These are phyloP conservation scores for Panagrolaimus sp. DNA, from an alignment of 1,140 invertebrate species.

Conservation along the genomic window DNA sequence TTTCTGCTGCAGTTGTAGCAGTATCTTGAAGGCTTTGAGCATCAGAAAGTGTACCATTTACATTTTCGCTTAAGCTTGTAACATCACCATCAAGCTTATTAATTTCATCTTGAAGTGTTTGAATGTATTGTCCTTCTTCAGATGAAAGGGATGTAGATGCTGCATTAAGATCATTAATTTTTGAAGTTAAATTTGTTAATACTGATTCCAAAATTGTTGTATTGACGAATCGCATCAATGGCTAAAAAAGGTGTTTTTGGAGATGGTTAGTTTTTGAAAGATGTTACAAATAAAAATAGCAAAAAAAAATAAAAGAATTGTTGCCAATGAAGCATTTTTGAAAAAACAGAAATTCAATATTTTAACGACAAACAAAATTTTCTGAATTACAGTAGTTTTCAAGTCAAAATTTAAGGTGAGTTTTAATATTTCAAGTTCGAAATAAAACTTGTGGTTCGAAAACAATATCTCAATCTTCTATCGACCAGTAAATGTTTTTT, in stretches of 20 bases:
- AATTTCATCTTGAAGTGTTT: not conserved
- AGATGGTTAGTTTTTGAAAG: no score
- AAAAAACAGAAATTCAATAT: no score
- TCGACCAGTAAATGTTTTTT: no score
- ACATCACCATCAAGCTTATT: not conserved
- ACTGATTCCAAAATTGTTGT: not conserved
- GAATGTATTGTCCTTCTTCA: not conserved
- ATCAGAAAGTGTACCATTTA: not conserved
- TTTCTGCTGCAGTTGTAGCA: not conserved
- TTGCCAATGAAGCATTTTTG: no score
- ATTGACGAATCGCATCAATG: not conserved
- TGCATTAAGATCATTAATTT: not conserved
- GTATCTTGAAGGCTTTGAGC: not conserved
- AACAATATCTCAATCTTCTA: no score
- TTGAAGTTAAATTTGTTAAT: not conserved
- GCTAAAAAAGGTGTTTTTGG: not conserved
- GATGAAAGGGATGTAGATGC: not conserved
- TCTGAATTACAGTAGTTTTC: no score
- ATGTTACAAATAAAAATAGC: no score
- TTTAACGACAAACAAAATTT: no score
- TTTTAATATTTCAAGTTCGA: no score
- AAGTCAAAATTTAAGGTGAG: no score
- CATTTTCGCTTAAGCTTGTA: not conserved
- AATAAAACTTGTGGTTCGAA: no score
- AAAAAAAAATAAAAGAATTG: no score